Percentiles rank a stretch among this genome's conserved stretches.
phyloP scores from a whole-genome alignment of 2,113 vertebrate genomes.

The Phocoena sinus region DNA sequence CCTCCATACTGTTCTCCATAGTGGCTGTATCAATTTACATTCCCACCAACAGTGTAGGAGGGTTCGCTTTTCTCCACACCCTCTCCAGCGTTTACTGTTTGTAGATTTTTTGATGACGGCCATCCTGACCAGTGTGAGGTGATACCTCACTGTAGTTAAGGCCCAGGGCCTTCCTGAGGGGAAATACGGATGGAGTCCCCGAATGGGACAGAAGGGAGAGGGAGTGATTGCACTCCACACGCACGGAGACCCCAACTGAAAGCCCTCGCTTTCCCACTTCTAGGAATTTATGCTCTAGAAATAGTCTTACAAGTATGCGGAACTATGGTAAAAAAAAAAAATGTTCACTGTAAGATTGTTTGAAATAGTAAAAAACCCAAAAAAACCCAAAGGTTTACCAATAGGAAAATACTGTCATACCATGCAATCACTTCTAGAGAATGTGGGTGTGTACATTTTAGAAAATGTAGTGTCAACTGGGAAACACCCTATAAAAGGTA shows the following conservation, averaged over 20 bases:
- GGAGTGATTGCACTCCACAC: neutral
- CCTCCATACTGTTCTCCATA: too few relatives aligned
- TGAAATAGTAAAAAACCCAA: neutral
- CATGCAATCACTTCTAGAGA: neutral
- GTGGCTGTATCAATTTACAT: too few relatives aligned
- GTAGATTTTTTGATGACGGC: too few relatives aligned
- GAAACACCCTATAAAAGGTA: neutral
- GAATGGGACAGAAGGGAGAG: neutral
- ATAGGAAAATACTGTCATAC: neutral
- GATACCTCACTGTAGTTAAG: too few relatives aligned
- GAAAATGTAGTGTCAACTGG: neutral
- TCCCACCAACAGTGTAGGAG: too few relatives aligned
- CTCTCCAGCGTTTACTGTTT: too few relatives aligned
- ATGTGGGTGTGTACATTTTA: neutral
- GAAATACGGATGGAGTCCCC: neutral
- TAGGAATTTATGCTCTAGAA: neutral
- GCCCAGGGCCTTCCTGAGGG: neutral
- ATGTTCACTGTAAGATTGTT: neutral
- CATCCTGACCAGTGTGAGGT: too few relatives aligned
- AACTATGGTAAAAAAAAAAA: neutral
- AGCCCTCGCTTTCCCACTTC: neutral
- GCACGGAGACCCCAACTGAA: neutral
- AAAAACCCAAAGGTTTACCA: neutral
- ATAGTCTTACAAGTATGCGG: neutral
- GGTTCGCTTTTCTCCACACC: too few relatives aligned